These are phyloP conservation scores for Nemotelus pantherinus DNA, from an alignment of 2,888 invertebrate species.

Conservation along the genomic window DNA sequence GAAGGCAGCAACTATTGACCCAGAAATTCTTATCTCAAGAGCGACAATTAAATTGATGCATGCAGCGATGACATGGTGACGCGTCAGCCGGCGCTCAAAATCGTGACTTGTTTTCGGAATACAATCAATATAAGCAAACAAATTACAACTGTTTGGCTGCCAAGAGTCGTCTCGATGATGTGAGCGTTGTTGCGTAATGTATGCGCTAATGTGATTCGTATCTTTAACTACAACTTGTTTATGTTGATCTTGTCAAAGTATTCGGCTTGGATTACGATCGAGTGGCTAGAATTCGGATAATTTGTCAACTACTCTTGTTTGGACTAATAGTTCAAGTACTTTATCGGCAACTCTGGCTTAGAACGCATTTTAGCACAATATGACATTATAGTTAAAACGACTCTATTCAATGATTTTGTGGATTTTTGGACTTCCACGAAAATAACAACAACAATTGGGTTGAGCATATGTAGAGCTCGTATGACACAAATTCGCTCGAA, in stretches of 20 bases:
- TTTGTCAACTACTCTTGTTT: not conserved
- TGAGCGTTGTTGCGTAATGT: conserved; percentile 4
- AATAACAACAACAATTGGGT: too few relatives aligned
- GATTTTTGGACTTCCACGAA: not conserved
- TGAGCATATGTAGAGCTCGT: too few relatives aligned
- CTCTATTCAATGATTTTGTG: not conserved
- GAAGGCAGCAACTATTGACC: not conserved
- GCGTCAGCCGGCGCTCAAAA: not conserved
- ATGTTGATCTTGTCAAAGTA: conserved; percentile 5
- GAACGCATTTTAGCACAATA: not conserved
- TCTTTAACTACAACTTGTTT: conserved; percentile 14
- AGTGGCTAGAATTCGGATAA: not conserved
- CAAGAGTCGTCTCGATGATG: not conserved
- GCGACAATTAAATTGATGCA: conserved; percentile 1
- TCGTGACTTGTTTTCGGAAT: conserved; percentile 9
- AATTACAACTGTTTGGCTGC: not conserved
- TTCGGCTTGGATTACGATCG: not conserved
- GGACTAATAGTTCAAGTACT: not conserved
- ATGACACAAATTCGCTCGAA: too few relatives aligned
- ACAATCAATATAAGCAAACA: not conserved
- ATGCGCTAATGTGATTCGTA: conserved; percentile 9
- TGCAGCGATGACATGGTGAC: not conserved
- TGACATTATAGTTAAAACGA: not conserved
- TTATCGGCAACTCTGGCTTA: not conserved
- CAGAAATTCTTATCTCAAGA: conserved; percentile 1